Evolutionary conservation across 2,113 vertebrate genomes (phyloP).

Genomic region (Buteo buteo): DNA sequence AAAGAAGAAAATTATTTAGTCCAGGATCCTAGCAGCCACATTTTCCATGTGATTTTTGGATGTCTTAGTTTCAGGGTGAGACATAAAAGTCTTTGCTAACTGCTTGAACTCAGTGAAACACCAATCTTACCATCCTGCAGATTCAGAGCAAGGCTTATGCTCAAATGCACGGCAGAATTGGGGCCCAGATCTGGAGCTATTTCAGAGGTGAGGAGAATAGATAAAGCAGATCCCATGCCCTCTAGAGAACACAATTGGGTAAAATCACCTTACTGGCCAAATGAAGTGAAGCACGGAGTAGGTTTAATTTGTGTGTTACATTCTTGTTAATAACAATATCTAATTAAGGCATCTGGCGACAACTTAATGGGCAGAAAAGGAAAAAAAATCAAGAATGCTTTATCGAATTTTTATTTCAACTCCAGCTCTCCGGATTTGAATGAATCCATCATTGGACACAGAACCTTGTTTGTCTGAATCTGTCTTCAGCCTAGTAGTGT

Average conservation of each 20-base stretch:
- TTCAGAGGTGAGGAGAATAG: neutral
- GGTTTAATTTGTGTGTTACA: constrained; percentile 1
- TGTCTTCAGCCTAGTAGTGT: neutral
- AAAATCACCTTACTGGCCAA: constrained; percentile 7
- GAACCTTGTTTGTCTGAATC: neutral
- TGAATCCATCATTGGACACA: neutral
- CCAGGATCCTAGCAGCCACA: neutral
- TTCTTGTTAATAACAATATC: constrained; percentile 47
- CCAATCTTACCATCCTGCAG: neutral
- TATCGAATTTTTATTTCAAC: constrained; percentile 23
- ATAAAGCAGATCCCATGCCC: neutral
- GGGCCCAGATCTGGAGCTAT: neutral
- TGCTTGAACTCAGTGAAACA: neutral
- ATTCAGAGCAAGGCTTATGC: neutral
- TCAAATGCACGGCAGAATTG: neutral
- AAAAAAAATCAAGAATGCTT: constrained; percentile 4
- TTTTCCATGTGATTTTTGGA: neutral
- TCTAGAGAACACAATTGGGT: neutral
- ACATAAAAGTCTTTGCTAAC: neutral
- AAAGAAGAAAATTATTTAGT: neutral
- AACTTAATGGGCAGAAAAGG: neutral
- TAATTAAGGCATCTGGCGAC: constrained; percentile 19
- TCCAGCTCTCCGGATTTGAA: constrained; percentile 2
- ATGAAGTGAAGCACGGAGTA: neutral
- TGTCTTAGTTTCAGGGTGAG: neutral